Base-by-base conservation (phyloP, 2,113 vertebrate genomes). In the Anseranas semipalmata region DNA sequence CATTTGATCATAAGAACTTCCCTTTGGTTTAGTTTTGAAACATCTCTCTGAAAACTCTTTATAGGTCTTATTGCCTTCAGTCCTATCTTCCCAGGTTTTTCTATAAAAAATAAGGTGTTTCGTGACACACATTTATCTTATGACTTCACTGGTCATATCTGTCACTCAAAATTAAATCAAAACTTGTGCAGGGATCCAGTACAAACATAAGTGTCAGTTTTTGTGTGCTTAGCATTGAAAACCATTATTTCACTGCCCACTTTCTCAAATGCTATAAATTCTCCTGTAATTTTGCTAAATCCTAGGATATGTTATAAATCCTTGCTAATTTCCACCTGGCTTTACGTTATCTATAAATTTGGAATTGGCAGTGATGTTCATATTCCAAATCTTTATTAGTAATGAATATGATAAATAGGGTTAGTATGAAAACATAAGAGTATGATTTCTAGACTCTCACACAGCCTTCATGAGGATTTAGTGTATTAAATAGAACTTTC, bases 301-400 rank as follows among this genome's bases (percentile, higher is more conserved):
- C 46, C 28, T 90, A 2, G 5, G 41, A 43, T 6, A 56, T 53
- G 8, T 58, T 15, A 89, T 73, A 91, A 91, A 87, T 82, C 14
- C 14, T n/a, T 75, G 28, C 21, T 87, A 78, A 83, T 95, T 93
- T 96, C 46, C n/a, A 74, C 18, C 78, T 13, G 1, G 90, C 65
- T 94, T 96, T 89, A 60, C 7, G 32, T 85, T 71, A 37, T 33
- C 85, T 87, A 33, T 45, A 76, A 91, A 93, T 79, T 84, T 92
- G 50, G 14, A 95, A 71, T 86, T 48, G 30, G 9, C 28, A 74
- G 15, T 79, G 67, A 71, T 60, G 6, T 79, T 94, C 10, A 76
- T 84, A 85, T 94, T 91, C 25, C 32, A 75, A 85, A 53, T 80
- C 28, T 45, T 78, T 73, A 37, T 85, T 94, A 60, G 21, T 37